Evolutionary conservation across 2,888 invertebrate genomes (phyloP).

Genomic region (Taphrorychus bicolor): DNA sequence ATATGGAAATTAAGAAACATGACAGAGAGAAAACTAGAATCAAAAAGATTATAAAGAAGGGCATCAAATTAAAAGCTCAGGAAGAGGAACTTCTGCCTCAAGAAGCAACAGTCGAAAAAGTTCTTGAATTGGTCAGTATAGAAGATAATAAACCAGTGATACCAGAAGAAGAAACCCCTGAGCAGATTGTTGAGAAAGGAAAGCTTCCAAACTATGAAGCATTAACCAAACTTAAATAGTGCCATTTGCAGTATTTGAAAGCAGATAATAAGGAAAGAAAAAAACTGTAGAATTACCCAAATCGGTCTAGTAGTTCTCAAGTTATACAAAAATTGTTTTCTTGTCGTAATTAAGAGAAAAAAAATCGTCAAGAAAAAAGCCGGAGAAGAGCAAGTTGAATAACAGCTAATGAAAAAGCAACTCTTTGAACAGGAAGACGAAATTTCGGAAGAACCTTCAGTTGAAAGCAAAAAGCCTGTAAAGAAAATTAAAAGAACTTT

Average conservation of each 20-base stretch:
- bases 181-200: constrained; percentile 48
- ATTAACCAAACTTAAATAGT: too few species aligned
- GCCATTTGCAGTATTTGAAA: too few species aligned
- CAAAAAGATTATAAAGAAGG: constrained; percentile 43
- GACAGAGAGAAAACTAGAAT: constrained; percentile 47
- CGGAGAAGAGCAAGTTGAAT: neutral
- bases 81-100: constrained; percentile 9
- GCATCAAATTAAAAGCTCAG: neutral
- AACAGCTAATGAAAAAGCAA: constrained; percentile 42
- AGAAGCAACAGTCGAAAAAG: constrained; percentile 18
- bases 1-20: constrained; percentile 49
- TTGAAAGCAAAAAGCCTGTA: neutral
- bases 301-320: too few species aligned
- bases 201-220: neutral
- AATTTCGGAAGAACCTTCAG: constrained; percentile 2
- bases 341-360: constrained; percentile 46
- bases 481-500: constrained; percentile 8
- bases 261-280: too few species aligned
- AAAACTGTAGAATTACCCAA: too few species aligned
- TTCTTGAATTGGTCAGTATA: constrained; percentile 43
- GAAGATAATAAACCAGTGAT: constrained; percentile 1
- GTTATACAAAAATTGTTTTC: too few species aligned
- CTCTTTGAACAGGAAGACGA: constrained; percentile 19
- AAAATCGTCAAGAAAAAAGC: constrained; percentile 48
- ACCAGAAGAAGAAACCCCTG: constrained; percentile 46